Conservation (phyloP, 92 coral and sea anemone species). For the Plumapathes pennacea region DNA sequence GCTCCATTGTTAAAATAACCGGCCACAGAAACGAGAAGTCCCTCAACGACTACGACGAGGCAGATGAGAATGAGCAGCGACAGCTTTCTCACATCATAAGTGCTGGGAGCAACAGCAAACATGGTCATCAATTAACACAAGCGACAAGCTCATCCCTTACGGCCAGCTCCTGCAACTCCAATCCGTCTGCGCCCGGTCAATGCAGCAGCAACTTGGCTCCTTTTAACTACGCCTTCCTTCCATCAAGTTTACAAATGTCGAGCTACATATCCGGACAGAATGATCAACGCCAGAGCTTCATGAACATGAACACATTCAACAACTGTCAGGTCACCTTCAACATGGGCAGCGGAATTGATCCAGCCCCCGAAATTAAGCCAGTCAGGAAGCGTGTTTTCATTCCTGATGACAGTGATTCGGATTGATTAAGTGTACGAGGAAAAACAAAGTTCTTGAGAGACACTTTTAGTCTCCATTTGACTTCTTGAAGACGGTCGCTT, state of each 20-base stretch:
- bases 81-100: slow-evolving; percentile 1
- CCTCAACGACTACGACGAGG: slow-evolving; percentile 23
- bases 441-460: too few species aligned
- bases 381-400: too few species aligned
- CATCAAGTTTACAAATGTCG: not conserved
- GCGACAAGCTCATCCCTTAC: not conserved
- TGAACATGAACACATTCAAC: not conserved
- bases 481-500: too few species aligned
- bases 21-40: slow-evolving; percentile 46
- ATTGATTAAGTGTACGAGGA: too few species aligned
- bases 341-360: not conserved
- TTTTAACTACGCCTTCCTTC: not conserved
- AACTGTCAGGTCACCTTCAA: not conserved
- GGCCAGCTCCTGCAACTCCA: slow-evolving; percentile 5
- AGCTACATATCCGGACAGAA: not conserved
- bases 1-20: slow-evolving; percentile 29
- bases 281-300: too few species aligned
- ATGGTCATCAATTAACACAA: not conserved
- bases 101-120: not conserved
- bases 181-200: not conserved
- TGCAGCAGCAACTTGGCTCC: not conserved
- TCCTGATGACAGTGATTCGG: too few species aligned
- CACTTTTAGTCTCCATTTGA: too few species aligned
- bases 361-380: too few species aligned
- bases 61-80: not conserved